A percentile compares a stretch with the other conserved stretches of the same genome.
These are phyloP conservation scores for Teleogryllus oceanicus DNA, from an alignment of 2,888 invertebrate genomes.

Conservation along the genomic window DNA sequence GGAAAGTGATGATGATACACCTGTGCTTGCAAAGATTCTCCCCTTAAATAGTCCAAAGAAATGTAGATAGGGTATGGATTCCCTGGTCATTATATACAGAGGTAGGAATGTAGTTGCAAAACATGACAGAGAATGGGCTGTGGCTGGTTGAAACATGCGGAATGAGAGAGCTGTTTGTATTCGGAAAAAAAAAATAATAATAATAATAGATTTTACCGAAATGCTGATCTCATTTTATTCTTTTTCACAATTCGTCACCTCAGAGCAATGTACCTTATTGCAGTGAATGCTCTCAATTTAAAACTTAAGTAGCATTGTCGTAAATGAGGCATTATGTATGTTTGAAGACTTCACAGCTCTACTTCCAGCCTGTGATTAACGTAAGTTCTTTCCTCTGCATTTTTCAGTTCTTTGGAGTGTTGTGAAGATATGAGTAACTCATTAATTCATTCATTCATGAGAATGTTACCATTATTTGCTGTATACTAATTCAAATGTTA, in stretches of 20 bases:
- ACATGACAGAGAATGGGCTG: neutral
- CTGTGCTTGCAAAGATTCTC: conserved; percentile 26
- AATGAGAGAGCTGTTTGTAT: no score
- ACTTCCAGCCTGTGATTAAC: no score
- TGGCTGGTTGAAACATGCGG: neutral
- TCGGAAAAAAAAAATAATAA: neutral
- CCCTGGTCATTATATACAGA: no score
- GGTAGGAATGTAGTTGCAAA: neutral
- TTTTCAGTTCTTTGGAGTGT: no score
- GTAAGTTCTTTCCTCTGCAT: no score
- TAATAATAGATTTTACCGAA: neutral
- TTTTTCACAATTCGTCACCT: neutral
- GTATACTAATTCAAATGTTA: neutral
- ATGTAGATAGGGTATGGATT: neutral
- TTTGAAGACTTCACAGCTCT: no score
- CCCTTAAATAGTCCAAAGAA: conserved; percentile 21
- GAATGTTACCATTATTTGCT: neutral
- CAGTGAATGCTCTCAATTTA: no score
- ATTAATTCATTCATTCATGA: neutral
- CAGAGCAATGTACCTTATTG: neutral
- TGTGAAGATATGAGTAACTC: no score
- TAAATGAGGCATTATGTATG: no score
- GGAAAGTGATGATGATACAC: conserved; percentile 24
- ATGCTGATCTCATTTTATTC: neutral
- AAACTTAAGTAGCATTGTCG: no score